Evolutionary conservation across 2,888 invertebrate genomes (phyloP).

Genomic region (Apotomis capreana): DNA sequence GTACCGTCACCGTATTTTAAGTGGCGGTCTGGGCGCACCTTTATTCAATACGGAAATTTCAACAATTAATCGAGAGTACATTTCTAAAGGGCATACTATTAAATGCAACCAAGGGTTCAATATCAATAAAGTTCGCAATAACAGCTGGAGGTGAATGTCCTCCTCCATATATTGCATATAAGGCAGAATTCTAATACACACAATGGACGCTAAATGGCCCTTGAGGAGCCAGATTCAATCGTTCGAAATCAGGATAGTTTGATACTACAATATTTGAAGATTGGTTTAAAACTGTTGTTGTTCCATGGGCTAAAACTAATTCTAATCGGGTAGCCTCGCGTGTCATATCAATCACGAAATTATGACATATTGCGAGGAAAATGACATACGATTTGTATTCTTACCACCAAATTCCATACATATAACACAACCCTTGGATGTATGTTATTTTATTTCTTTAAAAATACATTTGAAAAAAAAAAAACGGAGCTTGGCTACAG

Average conservation of each 20-base stretch:
- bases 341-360: conserved; percentile 44
- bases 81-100: too few relatives aligned
- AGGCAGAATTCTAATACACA: conserved; percentile 53
- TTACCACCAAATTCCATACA: conserved; percentile 54
- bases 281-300: conserved; percentile 45
- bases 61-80: too few relatives aligned
- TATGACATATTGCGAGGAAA: conserved; percentile 48
- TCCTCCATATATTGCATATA: conserved; percentile 57
- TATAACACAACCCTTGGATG: conserved; percentile 51
- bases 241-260: conserved; percentile 55
- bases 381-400: conserved; percentile 52
- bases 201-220: conserved; percentile 60
- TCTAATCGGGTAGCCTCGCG: conserved; percentile 2
- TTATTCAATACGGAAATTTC: too few relatives aligned
- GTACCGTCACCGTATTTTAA: too few relatives aligned
- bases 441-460: conserved; percentile 49
- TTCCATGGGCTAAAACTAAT: conserved; percentile 17
- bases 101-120: conserved; percentile 16
- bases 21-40: too few relatives aligned
- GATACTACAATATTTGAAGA: conserved; percentile 50
- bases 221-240: conserved; percentile 52
- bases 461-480: conserved; percentile 41
- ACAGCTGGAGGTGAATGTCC: conserved; percentile 6
- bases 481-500: too few relatives aligned
- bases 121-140: conserved; percentile 13